Conservation (phyloP, 2,113 vertebrate species). For the Dipodomys stephensi region DNA sequence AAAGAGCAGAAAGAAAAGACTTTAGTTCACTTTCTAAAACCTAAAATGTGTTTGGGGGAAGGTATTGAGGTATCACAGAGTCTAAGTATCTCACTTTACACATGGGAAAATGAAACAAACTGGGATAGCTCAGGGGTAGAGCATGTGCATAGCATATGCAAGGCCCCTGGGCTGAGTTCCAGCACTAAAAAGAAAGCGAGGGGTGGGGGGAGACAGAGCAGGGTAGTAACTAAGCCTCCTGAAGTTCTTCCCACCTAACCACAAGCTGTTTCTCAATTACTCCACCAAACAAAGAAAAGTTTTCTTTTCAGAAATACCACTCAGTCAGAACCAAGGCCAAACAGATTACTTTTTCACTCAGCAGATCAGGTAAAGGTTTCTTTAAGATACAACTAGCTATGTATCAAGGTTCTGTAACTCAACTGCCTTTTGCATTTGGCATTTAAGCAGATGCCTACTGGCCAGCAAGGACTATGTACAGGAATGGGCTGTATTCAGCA, state of each 20-base stretch:
- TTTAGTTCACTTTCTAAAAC: neutral
- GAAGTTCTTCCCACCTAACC: neutral
- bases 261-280: neutral
- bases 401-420: neutral
- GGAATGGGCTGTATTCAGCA: neutral
- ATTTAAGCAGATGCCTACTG: neutral
- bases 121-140: neutral
- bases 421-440: neutral
- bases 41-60: neutral
- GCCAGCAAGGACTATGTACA: neutral
- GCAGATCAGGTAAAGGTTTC: constrained; percentile 15
- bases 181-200: neutral
- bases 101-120: neutral
- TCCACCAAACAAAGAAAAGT: neutral
- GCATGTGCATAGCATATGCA: neutral
- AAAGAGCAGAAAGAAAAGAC: neutral
- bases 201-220: neutral
- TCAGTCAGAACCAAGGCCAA: neutral
- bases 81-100: neutral
- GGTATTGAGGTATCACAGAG: neutral
- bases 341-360: neutral
- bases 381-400: neutral
- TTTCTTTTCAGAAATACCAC: constrained; percentile 1
- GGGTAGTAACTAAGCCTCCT: neutral
- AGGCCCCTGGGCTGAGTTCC: neutral